A percentile compares a stretch with the other conserved stretches of the same genome.
phyloP scores from a whole-genome alignment of 2,888 invertebrate genomes.

The Leptopterna dolabrata region DNA sequence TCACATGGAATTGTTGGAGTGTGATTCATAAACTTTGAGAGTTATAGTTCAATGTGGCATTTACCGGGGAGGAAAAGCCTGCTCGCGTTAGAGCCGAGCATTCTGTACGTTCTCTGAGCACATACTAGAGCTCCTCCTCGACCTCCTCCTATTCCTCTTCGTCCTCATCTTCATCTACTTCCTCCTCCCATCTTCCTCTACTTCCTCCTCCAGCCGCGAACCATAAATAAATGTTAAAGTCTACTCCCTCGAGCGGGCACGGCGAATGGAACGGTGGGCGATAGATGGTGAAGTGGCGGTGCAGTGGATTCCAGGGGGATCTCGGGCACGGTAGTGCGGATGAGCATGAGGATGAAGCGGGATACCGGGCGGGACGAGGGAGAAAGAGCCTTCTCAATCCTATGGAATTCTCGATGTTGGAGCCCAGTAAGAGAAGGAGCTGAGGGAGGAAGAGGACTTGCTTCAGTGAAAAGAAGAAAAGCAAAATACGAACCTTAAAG shows the following conservation, averaged over 20 bases:
- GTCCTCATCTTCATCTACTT: no score
- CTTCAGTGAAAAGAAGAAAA: background rate
- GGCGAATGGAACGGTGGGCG: background rate
- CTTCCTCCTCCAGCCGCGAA: background rate
- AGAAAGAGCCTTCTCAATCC: background rate
- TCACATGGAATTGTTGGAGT: background rate
- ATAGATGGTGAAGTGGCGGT: no score
- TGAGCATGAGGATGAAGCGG: background rate
- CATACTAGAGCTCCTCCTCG: background rate
- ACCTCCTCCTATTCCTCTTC: no score
- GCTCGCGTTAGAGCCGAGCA: constrained; percentile 9
- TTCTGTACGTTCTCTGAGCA: constrained; percentile 6
- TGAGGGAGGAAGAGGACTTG: background rate
- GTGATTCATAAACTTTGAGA: background rate
- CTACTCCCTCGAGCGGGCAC: background rate
- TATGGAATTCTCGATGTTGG: background rate
- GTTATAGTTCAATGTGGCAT: constrained; percentile 6
- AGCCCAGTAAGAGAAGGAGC: background rate
- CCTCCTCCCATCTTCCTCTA: background rate
- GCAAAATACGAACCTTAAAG: constrained; percentile 24
- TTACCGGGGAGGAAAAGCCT: constrained; percentile 2
- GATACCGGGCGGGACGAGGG: background rate
- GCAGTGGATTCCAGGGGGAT: background rate
- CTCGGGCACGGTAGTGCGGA: background rate
- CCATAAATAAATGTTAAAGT: constrained; percentile 29